Percentiles rank a stretch among this genome's conserved stretches.
Conservation (phyloP, 92 coral and sea anemone species). For the Epizoanthus stellaris region DNA sequence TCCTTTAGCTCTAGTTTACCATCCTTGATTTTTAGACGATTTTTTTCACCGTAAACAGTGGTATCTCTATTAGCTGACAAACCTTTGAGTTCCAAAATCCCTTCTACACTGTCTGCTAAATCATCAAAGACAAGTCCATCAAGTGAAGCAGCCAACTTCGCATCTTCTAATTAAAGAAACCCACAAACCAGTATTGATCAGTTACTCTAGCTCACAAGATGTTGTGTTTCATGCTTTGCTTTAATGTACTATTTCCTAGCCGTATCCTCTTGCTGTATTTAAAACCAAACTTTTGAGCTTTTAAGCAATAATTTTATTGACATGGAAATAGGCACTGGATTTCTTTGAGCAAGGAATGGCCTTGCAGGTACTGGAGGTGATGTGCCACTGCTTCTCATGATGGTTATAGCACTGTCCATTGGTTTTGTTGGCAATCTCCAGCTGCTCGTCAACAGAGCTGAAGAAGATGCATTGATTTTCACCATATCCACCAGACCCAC, state of each 20-base stretch:
- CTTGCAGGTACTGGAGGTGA: constrained; percentile 9
- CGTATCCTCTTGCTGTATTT: not conserved
- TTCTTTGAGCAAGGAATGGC: not conserved
- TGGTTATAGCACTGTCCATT: constrained; percentile 8
- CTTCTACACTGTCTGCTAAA: not conserved
- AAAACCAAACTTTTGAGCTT: not conserved
- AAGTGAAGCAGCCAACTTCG: not conserved
- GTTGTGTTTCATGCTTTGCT: not conserved
- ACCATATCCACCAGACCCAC: too few relatives aligned
- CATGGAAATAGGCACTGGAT: not conserved
- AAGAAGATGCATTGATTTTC: too few relatives aligned
- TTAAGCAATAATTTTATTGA: not conserved
- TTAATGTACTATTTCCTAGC: not conserved
- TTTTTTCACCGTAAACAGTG: too few relatives aligned
- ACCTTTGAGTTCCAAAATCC: too few relatives aligned
- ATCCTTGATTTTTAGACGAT: too few relatives aligned
- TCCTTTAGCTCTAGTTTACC: too few relatives aligned
- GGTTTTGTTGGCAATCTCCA: not conserved
- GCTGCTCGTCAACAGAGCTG: not conserved
- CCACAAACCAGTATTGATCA: constrained; percentile 1
- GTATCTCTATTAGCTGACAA: too few relatives aligned
- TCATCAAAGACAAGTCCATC: not conserved
- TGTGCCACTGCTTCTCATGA: not conserved
- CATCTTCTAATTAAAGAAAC: constrained; percentile 2
- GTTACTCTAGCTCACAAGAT: too few relatives aligned